Base-by-base conservation (phyloP, 2,888 invertebrate genomes). In the Pachydiplax longipennis region DNA sequence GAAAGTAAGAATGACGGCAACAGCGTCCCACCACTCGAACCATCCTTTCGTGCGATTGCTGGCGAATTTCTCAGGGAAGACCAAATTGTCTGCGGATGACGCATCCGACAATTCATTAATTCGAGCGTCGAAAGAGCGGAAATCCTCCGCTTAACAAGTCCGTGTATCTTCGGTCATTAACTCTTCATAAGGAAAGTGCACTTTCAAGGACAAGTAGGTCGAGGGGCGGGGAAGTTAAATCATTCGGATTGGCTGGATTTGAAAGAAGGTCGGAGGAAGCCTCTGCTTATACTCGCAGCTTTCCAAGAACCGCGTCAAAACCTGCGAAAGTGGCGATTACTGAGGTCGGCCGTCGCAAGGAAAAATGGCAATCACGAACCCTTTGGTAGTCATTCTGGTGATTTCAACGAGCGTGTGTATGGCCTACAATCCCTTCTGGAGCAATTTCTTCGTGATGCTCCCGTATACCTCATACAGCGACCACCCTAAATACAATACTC, bases 241-340 rank as follows among this genome's bases (percentile, higher is more conserved):
- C 37, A 81, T n/a, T 12, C 61, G 37, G 87, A 87, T 87, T 87
- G 87, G 87, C 31, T 22, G 61, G 37, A 37, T 37, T 10, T 37
- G 48, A 65, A 87, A 61, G 35, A 61, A 87, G 87, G 87, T 87
- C 87, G 87, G 53, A 87, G 31, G 87, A 58, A 35, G 58, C 37
- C 61, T 37, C 87, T 18, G 58, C 58, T 87, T 87, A 61, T 37
- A 61, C 22, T 35, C 61, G 13, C 61, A 65, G n/a, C 65, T n/a
- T 12, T 22, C 35, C n/a, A 61, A 22, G 25, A n/a, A 22, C 58
- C 61, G 61, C 22, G 18, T 87, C 37, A 65, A 73, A 73, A 73
- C 25, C 73, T 25, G 73, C 25, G 73, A 73, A 31, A 1, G 37
- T 22, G 58, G 13, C 40, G 37, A 35, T 6, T 40, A 22, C 37